These are phyloP conservation scores for Regulus satrapa DNA, from an alignment of 2,113 vertebrate species.

Conservation along the genomic window DNA sequence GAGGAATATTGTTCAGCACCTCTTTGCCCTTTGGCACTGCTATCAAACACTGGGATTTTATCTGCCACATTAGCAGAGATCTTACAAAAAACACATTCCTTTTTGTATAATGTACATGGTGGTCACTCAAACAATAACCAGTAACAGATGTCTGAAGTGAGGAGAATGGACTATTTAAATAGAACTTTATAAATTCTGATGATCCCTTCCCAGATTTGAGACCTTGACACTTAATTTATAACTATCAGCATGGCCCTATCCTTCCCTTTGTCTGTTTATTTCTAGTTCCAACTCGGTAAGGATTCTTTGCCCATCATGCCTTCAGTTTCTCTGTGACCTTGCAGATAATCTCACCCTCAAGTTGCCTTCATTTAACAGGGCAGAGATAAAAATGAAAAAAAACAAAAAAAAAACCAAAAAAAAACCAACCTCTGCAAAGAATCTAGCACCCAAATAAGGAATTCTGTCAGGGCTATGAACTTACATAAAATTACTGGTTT, in stretches of 20 bases:
- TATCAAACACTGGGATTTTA: conserved; percentile 35
- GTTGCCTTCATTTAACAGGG: conserved; percentile 30
- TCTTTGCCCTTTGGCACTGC: conserved; percentile 52
- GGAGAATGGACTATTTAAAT: conserved; percentile 62
- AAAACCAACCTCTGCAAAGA: conserved; percentile 35
- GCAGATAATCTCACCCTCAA: conserved; percentile 44
- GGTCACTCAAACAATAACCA: conserved; percentile 83
- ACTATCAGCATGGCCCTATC: background rate
- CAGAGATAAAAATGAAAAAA: conserved; percentile 31
- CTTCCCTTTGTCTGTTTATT: background rate
- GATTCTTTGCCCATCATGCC: conserved; percentile 4
- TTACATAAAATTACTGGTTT: conserved; percentile 56
- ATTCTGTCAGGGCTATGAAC: conserved; percentile 51
- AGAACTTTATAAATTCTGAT: conserved; percentile 52
- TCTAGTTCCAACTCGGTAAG: background rate
- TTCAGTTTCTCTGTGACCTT: conserved; percentile 29
- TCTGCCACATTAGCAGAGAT: conserved; percentile 18
- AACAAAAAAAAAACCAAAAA: no score
- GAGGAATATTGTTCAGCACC: conserved; percentile 58
- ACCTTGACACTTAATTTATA: conserved; percentile 57
- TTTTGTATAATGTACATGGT: conserved; percentile 68
- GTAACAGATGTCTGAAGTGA: conserved; percentile 74
- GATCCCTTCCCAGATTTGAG: conserved; percentile 51
- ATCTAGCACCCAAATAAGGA: conserved; percentile 44
- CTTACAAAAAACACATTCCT: conserved; percentile 54